A percentile compares a stretch with the other conserved stretches of the same genome.
Conservation (phyloP, 2,113 vertebrate species). For the Noturus placidus region DNA sequence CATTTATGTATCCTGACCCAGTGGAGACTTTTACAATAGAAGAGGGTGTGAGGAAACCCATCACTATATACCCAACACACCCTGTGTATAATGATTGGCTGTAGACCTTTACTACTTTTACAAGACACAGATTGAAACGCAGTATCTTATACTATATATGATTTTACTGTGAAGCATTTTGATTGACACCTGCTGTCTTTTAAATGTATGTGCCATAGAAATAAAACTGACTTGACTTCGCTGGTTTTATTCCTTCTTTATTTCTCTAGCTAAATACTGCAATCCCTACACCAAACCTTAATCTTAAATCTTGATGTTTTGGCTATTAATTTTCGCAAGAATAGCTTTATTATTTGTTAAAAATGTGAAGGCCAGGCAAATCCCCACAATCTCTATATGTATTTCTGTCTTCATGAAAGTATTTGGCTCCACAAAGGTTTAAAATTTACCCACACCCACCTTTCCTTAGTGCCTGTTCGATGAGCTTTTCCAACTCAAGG, state of each 20-base stretch:
- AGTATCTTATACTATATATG: background rate
- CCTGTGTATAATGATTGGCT: background rate
- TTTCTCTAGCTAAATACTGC: background rate
- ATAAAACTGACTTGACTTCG: too few relatives aligned
- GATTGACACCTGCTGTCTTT: too few relatives aligned
- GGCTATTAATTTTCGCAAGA: background rate
- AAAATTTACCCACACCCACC: constrained; percentile 62
- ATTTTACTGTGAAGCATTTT: too few relatives aligned
- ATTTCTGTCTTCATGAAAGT: background rate
- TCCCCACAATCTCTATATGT: background rate
- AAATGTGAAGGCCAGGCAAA: background rate
- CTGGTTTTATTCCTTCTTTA: background rate
- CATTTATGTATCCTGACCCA: background rate
- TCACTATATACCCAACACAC: background rate
- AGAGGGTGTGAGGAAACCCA: background rate
- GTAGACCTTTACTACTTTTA: background rate
- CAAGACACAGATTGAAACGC: background rate
- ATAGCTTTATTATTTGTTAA: background rate
- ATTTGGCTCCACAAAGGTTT: background rate
- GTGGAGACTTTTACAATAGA: background rate
- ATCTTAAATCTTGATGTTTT: background rate
- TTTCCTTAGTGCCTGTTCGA: constrained; percentile 86
- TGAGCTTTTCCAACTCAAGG: constrained; percentile 82
- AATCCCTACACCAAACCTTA: background rate
- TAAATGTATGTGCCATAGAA: too few relatives aligned